Conservation (phyloP, 2,113 vertebrate species). For the Anarhynchus alexandrinus region DNA sequence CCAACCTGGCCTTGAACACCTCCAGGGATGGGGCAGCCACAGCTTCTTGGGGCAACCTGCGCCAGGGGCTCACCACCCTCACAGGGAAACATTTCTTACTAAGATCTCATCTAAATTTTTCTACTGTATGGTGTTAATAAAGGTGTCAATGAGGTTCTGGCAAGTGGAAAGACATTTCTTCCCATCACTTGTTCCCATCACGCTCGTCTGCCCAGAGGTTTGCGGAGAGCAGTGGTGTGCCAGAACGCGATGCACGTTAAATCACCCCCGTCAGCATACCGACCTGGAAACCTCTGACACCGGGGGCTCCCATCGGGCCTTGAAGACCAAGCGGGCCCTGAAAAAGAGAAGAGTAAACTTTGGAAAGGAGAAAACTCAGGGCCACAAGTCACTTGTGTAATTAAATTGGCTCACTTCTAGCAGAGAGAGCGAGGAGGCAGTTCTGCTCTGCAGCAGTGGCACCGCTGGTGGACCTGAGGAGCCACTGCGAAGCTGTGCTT, state of each 20-base stretch:
- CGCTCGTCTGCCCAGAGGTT: fast-evolving
- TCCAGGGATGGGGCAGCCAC: too few species aligned
- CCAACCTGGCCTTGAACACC: too few species aligned
- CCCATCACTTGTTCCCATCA: neutral
- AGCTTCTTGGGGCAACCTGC: too few species aligned
- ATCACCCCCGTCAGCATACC: neutral
- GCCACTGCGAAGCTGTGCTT: neutral
- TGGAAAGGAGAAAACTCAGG: neutral
- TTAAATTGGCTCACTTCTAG: neutral
- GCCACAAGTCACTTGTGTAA: neutral
- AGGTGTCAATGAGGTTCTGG: neutral
- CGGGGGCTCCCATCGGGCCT: conserved; percentile 81
- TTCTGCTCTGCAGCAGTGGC: fast-evolving
- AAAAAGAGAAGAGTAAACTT: neutral
- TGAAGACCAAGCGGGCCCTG: conserved; percentile 86
- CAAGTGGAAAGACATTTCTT: neutral
- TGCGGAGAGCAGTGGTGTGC: neutral
- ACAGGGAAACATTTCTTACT: too few species aligned
- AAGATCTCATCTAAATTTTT: too few species aligned
- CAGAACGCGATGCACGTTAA: fast-evolving
- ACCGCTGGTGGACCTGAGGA: neutral
- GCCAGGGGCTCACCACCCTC: too few species aligned
- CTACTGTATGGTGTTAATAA: fast-evolving
- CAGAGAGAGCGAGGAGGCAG: fast-evolving
- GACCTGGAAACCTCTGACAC: conserved; percentile 91